Evolutionary conservation across 1,140 invertebrate species (phyloP).

Genomic region (Phortica variegata): DNA sequence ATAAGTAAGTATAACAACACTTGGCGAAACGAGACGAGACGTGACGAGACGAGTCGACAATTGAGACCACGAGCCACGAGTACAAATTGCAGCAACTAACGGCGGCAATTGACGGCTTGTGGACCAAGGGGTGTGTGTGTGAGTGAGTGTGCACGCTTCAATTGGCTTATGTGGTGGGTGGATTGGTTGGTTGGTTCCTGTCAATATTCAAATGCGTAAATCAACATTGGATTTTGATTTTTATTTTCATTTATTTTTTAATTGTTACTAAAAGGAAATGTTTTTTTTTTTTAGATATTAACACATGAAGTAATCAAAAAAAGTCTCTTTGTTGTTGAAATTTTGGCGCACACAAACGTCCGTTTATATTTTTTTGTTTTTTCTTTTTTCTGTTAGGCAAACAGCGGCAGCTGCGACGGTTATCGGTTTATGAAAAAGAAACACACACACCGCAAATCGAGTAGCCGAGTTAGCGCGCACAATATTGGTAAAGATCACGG

Average conservation of each 20-base stretch:
- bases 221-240: no score
- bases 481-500: conserved; percentile 57
- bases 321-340: conserved; percentile 25
- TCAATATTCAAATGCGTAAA: no score
- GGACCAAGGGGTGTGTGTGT: no score
- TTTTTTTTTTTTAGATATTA: conserved; percentile 12
- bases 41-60: background rate
- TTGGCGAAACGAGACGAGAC: background rate
- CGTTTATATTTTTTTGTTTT: conserved; percentile 19
- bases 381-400: background rate
- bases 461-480: conserved; percentile 40
- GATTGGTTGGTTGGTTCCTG: no score
- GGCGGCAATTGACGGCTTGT: conserved; percentile 1
- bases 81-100: conserved; percentile 16
- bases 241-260: background rate
- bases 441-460: no score
- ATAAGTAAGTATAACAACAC: background rate
- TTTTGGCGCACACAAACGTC: no score
- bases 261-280: no score
- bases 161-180: no score
- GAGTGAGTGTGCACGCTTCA: no score
- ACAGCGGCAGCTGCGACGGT: background rate
- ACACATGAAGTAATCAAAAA: no score
- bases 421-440: no score
- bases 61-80: conserved; percentile 3